Percentiles rank a stretch among this genome's conserved stretches.
These are phyloP conservation scores for Channa argus DNA, from an alignment of 2,113 vertebrate species.

Conservation along the genomic window DNA sequence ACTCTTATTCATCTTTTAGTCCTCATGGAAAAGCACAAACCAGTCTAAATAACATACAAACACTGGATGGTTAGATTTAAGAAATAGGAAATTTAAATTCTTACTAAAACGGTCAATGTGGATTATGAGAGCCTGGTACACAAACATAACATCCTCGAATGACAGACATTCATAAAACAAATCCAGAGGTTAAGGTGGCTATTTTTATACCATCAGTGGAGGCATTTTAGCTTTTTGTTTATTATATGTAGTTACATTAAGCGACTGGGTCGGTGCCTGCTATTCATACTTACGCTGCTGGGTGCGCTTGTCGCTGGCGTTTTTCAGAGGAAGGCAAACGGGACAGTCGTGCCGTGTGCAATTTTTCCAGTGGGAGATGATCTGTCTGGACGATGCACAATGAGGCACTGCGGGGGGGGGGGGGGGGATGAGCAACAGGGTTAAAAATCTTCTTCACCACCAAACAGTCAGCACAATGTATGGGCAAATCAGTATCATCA, in stretches of 20 bases:
- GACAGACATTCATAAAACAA: background rate
- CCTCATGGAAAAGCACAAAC: slow-evolving; percentile 1
- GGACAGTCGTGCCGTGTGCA: slow-evolving; percentile 86
- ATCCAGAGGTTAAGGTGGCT: background rate
- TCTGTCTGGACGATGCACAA: slow-evolving; percentile 98
- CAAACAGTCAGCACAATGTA: too few species aligned
- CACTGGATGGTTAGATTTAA: slow-evolving; percentile 2
- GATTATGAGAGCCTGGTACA: background rate
- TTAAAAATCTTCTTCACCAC: background rate
- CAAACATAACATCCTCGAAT: background rate
- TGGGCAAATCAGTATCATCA: too few species aligned
- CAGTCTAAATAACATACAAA: background rate
- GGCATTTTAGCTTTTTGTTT: slow-evolving; percentile 3
- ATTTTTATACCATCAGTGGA: background rate
- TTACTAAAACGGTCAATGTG: background rate
- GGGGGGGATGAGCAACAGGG: background rate
- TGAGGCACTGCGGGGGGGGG: slow-evolving; percentile 91
- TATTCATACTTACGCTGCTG: slow-evolving; percentile 78
- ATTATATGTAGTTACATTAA: background rate
- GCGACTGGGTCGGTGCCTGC: slow-evolving; percentile 32
- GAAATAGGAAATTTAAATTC: background rate
- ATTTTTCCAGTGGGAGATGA: slow-evolving; percentile 95
- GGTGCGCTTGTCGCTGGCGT: slow-evolving; percentile 84
- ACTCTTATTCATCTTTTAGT: slow-evolving; percentile 33
- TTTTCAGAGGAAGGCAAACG: slow-evolving; percentile 84